Base-by-base conservation (phyloP, 2,797 vertebrate genomes). In the Sebastes itinus region DNA sequence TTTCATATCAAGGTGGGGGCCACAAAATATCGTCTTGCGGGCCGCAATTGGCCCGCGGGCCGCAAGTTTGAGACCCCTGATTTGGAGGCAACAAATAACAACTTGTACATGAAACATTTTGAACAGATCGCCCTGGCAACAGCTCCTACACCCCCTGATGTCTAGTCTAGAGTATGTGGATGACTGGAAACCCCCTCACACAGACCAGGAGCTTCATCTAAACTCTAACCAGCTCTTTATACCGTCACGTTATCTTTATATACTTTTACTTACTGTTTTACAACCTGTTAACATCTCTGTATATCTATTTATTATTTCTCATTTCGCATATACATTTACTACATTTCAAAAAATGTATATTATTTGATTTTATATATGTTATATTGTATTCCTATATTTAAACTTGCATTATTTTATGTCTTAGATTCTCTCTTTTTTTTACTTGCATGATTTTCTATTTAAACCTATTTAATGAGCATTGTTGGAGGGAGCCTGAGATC, bases 261-360 rank as follows among this genome's bases (percentile, higher is more conserved):
- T 42, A 42, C 38, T 16, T 42, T 16, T 42, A 42, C 38, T 42
- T 42, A 42, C 38, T 42, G 38, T 42, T 42, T 42, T 0, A 16
- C 14, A 16, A 42, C 38, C 38, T 42, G 38, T 42, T 42, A 3
- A 42, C 6, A 42, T 16, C 6, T 42, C 38, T 42, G 38, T 42
- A 42, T 0, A 42, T 42, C 0, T 42, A 42, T 42, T 3, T 42
- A 42, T 16, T 42, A 42, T 0, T 42, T 42, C 38, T 42, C 38
- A 42, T 42, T 42, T 0, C 0, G 38, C 13, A 28, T 28, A 0
- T 59, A 59, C 56, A 16, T 20, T 20, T 28, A 59, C 25, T 59
- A 27, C 14, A 42, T 42, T 42, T 42, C 14, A 8, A 32, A 8
- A 52, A n/a, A 55, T 25, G 3, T 11, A 25, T 59, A 28, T 9